phyloP scores from a whole-genome alignment of 2,797 vertebrate species.

The Telmatherina bonti region DNA sequence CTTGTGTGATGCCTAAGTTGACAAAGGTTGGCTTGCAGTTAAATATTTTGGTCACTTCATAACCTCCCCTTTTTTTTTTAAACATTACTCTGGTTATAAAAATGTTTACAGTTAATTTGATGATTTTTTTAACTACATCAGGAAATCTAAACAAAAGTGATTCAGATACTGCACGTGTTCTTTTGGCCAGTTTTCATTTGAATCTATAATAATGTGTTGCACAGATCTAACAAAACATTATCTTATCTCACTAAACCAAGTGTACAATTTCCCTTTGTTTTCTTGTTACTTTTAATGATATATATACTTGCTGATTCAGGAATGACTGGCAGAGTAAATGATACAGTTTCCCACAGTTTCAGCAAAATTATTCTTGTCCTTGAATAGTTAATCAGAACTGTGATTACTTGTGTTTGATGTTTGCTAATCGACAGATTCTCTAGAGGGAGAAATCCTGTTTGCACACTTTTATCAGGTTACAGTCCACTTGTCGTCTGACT shows the following conservation, averaged over 20 bases:
- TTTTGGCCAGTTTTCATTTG: background rate
- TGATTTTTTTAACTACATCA: background rate
- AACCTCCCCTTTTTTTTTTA: background rate
- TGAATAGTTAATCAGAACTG: background rate
- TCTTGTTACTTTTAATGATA: background rate
- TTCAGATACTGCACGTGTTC: too few species aligned
- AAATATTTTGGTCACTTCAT: background rate
- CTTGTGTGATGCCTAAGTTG: background rate
- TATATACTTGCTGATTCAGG: background rate
- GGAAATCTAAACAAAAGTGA: too few species aligned
- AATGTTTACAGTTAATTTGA: background rate
- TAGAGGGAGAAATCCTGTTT: slow-evolving; percentile 13
- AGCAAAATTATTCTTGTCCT: background rate
- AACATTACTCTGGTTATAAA: background rate
- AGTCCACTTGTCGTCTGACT: slow-evolving; percentile 11
- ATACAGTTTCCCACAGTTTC: background rate
- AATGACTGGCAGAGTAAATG: background rate
- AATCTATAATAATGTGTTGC: background rate
- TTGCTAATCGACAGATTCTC: slow-evolving; percentile 8
- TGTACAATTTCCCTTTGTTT: background rate
- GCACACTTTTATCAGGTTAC: background rate
- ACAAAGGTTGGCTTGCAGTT: background rate
- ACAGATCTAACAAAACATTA: background rate
- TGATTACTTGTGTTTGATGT: slow-evolving; percentile 1
- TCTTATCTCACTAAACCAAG: background rate